These are phyloP conservation scores for Platycercus adscitus DNA, from an alignment of 2,113 vertebrate genomes.

Conservation along the genomic window DNA sequence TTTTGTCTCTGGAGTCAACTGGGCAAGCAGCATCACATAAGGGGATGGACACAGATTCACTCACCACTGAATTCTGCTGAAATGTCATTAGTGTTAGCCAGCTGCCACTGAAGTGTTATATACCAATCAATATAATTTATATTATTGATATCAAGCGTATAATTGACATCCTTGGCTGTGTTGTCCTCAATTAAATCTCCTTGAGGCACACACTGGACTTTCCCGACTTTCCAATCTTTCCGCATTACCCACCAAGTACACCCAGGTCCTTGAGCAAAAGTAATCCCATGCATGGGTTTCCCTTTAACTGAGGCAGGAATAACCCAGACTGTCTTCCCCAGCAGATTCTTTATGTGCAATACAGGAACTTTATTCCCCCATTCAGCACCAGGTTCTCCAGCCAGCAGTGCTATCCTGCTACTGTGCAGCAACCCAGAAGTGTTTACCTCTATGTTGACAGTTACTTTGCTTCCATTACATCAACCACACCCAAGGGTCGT, in stretches of 20 bases:
- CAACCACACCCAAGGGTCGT: neutral
- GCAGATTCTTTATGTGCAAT: neutral
- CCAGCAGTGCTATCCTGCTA: neutral
- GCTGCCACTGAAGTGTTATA: neutral
- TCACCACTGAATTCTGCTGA: neutral
- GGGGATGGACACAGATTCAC: neutral
- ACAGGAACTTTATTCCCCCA: neutral
- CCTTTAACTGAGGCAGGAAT: neutral
- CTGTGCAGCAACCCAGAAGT: neutral
- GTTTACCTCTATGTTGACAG: neutral
- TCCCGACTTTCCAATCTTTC: neutral
- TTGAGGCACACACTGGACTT: neutral
- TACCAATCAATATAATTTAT: neutral
- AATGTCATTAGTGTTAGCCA: neutral
- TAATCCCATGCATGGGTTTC: neutral
- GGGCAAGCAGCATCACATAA: no score
- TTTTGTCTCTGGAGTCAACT: neutral
- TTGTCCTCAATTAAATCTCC: neutral
- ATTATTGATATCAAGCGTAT: neutral
- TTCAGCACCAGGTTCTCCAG: neutral
- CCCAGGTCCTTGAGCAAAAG: neutral
- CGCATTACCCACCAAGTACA: neutral
- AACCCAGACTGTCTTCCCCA: neutral
- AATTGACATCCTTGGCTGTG: neutral
- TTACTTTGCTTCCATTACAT: neutral